Evolutionary conservation across 2,113 vertebrate species (phyloP).

Genomic region (Zosterops borbonicus): DNA sequence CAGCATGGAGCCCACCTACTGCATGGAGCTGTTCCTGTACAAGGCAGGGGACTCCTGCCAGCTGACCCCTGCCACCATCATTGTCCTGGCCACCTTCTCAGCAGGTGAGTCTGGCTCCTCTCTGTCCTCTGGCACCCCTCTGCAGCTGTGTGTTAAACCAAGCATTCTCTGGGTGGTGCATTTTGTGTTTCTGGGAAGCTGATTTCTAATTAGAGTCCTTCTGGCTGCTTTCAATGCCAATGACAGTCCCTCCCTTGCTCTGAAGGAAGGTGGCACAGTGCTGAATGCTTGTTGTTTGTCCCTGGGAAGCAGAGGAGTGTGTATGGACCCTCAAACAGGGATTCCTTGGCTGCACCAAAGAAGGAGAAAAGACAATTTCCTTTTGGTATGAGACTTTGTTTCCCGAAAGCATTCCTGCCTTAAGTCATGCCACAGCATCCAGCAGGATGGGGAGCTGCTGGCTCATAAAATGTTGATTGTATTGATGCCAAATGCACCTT

Average conservation of each 20-base stretch:
- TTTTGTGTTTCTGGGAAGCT: background rate
- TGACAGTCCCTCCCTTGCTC: background rate
- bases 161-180: background rate
- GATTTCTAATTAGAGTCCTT: background rate
- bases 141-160: background rate
- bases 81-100: constrained; percentile 78
- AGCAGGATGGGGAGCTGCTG: background rate
- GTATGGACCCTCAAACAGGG: background rate
- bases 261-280: background rate
- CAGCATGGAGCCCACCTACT: constrained; percentile 79
- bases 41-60: constrained; percentile 82
- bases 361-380: background rate
- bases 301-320: background rate
- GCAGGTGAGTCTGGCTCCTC: constrained; percentile 67
- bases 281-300: background rate
- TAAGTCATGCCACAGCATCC: background rate
- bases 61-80: constrained; percentile 79
- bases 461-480: background rate
- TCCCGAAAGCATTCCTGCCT: background rate
- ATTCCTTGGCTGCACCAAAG: background rate
- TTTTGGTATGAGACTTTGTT: background rate
- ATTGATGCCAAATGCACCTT: background rate
- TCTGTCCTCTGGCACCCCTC: background rate
- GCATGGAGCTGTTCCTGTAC: constrained; percentile 87
- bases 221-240: background rate